These are phyloP conservation scores for Acestrorhynchus altus DNA, from an alignment of 2,797 vertebrate species.

Conservation along the genomic window DNA sequence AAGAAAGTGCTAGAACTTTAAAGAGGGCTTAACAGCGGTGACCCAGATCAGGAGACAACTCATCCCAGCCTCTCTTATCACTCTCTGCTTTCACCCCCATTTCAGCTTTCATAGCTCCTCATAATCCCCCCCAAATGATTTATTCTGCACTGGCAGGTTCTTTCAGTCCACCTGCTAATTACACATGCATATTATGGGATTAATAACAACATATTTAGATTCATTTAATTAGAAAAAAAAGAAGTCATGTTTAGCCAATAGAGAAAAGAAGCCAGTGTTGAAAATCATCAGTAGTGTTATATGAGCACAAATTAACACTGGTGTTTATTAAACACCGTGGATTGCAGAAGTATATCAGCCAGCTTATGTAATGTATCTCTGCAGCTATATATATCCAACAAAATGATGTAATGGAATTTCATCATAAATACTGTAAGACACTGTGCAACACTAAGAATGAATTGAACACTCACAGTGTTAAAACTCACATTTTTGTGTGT, in stretches of 20 bases:
- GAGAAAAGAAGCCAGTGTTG: too few relatives aligned
- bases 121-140: neutral
- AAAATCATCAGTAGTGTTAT: neutral
- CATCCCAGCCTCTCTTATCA: neutral
- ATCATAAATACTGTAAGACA: neutral
- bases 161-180: neutral
- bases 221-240: too few relatives aligned
- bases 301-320: neutral
- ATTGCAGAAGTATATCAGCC: neutral
- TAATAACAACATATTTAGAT: too few relatives aligned
- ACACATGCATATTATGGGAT: too few relatives aligned
- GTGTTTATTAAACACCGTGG: neutral
- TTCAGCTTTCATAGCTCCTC: neutral
- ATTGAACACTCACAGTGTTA: neutral
- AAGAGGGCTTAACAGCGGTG: neutral
- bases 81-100: neutral
- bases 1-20: constrained; percentile 60
- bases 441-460: neutral
- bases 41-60: constrained; percentile 5
- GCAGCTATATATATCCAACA: neutral
- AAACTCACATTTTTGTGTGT: neutral
- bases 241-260: too few relatives aligned
- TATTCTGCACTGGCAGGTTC: neutral
- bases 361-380: neutral
- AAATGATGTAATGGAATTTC: neutral